Conservation (phyloP, 2,888 invertebrate species). For the Endomychus coccineus region DNA sequence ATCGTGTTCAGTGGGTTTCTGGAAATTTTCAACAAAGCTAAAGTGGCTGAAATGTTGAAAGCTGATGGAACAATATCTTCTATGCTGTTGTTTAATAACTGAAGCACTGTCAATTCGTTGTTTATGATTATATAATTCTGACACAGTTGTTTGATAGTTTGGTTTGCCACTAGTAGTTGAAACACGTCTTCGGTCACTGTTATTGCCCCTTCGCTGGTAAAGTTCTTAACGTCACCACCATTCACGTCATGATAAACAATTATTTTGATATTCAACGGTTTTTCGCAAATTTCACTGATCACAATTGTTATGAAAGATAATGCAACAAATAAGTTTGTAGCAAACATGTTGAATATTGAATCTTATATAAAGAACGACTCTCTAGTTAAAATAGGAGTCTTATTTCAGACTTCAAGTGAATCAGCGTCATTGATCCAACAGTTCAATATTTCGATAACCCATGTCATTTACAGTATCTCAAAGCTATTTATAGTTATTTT, state of each 20-base stretch:
- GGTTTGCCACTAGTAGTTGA: slow-evolving; percentile 22
- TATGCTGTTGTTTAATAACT: slow-evolving; percentile 28
- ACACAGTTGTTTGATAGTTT: slow-evolving; percentile 23
- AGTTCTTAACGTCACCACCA: slow-evolving; percentile 21
- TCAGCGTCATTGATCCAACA: slow-evolving; percentile 13
- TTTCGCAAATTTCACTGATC: slow-evolving; percentile 18
- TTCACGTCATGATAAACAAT: slow-evolving; percentile 21
- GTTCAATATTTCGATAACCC: slow-evolving; percentile 15
- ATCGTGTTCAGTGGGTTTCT: slow-evolving; percentile 28
- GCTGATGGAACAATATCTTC: slow-evolving; percentile 28
- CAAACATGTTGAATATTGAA: no score
- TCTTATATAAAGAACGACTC: slow-evolving; percentile 6
- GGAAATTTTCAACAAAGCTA: slow-evolving; percentile 30
- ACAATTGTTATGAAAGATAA: no score
- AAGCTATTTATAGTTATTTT: no score
- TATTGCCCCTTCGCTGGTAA: slow-evolving; percentile 17
- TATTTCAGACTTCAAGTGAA: slow-evolving; percentile 11
- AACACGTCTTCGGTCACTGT: slow-evolving; percentile 25
- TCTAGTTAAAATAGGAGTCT: slow-evolving; percentile 12
- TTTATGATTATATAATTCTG: slow-evolving; percentile 21
- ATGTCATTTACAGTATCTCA: no score
- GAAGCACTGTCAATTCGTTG: slow-evolving; percentile 28
- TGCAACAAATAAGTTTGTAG: no score
- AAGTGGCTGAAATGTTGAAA: slow-evolving; percentile 29
- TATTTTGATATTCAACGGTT: slow-evolving; percentile 18